Conservation (phyloP, 2,888 invertebrate species). For the Eretmocerus hayati region DNA sequence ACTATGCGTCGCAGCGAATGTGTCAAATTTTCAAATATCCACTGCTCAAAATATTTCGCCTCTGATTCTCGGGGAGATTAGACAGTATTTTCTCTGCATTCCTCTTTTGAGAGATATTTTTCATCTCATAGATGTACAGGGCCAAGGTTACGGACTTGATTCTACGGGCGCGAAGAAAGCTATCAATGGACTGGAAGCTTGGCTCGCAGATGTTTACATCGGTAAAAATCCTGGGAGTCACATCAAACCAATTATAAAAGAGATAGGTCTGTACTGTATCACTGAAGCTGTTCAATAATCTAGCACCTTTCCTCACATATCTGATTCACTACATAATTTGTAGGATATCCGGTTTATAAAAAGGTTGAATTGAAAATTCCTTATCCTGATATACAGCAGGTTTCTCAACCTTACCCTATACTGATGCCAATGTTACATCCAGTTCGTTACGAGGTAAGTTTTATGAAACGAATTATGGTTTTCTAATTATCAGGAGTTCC, state of each 20-base stretch:
- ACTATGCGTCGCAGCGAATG: too few relatives aligned
- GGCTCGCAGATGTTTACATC: constrained; percentile 19
- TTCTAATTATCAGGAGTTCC: too few relatives aligned
- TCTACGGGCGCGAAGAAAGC: background rate
- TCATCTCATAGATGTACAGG: too few relatives aligned
- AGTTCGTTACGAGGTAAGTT: constrained; percentile 46
- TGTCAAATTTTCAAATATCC: too few relatives aligned
- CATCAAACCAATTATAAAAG: constrained; percentile 56
- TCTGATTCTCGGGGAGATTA: too few relatives aligned
- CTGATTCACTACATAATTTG: too few relatives aligned
- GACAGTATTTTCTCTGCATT: too few relatives aligned
- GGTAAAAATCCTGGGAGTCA: constrained; percentile 34
- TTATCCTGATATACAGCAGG: constrained; percentile 50
- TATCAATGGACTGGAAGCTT: constrained; percentile 11
- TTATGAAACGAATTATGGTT: background rate
- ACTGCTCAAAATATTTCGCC: too few relatives aligned
- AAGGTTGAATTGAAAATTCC: constrained; percentile 53
- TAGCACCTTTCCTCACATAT: too few relatives aligned
- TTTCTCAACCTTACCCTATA: constrained; percentile 61
- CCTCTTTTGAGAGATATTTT: too few relatives aligned
- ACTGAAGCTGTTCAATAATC: too few relatives aligned
- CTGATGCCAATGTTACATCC: constrained; percentile 63
- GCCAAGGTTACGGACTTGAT: constrained; percentile 6
- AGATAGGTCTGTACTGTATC: constrained; percentile 46
- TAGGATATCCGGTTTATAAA: constrained; percentile 53